Evolutionary conservation across 2,113 vertebrate genomes (phyloP).

Genomic region (Ifrita kowaldi): DNA sequence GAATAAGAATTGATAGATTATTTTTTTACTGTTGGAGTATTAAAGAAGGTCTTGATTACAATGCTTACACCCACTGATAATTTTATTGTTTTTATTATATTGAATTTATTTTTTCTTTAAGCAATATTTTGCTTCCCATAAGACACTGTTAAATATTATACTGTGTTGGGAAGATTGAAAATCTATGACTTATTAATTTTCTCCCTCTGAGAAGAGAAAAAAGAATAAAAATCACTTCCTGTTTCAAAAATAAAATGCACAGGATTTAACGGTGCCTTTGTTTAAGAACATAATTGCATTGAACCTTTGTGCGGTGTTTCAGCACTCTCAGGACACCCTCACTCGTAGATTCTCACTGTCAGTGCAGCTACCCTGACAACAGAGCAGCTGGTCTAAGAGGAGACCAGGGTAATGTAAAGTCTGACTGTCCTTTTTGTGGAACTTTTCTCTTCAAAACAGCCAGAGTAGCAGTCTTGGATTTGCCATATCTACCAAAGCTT

Average conservation of each 20-base stretch:
- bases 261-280: background rate
- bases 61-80: background rate
- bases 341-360: background rate
- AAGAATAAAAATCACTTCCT: background rate
- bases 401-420: background rate
- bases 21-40: background rate
- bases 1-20: background rate
- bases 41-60: background rate
- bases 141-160: background rate
- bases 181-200: background rate
- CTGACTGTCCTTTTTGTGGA: background rate
- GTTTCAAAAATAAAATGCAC: background rate
- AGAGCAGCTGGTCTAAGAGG: background rate
- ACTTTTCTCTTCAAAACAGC: background rate
- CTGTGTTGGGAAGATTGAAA: background rate
- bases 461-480: background rate
- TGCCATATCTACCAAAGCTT: background rate
- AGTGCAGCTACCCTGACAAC: background rate
- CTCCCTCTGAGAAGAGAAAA: background rate
- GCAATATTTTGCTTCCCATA: background rate
- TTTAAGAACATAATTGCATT: background rate
- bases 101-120: background rate
- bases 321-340: fast-evolving
- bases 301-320: background rate
- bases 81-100: background rate